These are phyloP conservation scores for Metridium senile DNA, from an alignment of 92 coral and sea anemone species.

Conservation along the genomic window DNA sequence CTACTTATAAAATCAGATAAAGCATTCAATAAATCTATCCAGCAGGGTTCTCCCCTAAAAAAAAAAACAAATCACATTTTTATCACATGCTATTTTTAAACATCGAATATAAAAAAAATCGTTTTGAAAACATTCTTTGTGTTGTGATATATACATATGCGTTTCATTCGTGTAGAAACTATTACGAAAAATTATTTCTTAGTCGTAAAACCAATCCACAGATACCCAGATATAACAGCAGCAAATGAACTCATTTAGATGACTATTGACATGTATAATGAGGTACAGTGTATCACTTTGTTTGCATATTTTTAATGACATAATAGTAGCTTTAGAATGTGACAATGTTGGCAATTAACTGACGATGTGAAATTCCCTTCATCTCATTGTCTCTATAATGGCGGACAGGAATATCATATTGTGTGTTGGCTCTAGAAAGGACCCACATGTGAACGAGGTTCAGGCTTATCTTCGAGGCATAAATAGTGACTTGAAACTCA, in stretches of 20 bases:
- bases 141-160: neutral
- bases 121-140: neutral
- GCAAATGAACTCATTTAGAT: neutral
- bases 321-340: neutral
- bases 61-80: no score
- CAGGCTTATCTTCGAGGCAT: conserved; percentile 22
- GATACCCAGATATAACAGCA: neutral
- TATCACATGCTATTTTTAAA: no score
- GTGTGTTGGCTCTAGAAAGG: conserved; percentile 46
- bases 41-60: no score
- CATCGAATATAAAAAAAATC: no score
- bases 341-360: neutral
- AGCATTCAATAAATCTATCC: no score
- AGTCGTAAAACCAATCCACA: neutral
- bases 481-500: conserved; percentile 40
- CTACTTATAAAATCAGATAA: no score
- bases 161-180: neutral
- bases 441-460: conserved; percentile 51
- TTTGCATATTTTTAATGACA: conserved; percentile 8
- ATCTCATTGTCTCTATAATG: neutral
- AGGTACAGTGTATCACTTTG: neutral
- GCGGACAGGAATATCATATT: conserved; percentile 29
- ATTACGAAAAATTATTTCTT: neutral
- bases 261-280: no score
- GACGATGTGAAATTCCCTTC: neutral